Evolutionary conservation across 1,140 invertebrate species (phyloP), one percentile per base, ranked within the genome.

Genomic region (Arctopsyche grandis): DNA sequence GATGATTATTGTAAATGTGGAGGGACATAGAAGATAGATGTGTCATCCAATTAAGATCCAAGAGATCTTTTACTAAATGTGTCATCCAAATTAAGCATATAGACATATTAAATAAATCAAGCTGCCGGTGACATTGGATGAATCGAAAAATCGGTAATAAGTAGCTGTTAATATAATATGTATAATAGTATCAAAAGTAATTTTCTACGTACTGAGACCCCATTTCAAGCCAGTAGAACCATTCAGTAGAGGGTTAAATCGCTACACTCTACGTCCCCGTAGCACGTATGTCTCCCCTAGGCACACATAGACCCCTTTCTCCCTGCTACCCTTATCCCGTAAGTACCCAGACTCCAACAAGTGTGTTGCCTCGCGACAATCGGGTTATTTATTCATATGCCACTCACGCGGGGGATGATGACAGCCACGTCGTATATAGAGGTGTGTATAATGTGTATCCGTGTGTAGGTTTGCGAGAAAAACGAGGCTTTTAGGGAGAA

Each of bases 351-450:
- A 76, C 46, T 79, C 77, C 77, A 43, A 78, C 77, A 79, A 79
- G 78, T 81, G 69, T 81, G 79, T 69, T 52, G 74, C 71, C 76
- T 60, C 52, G 74, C 77, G 77, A 81, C 80, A 81, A 81, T 74
- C 80, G 74, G 75, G 75, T 81, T 81, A 81, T 79, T 81, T 81
- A 81, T 81, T 81, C 80, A 81, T 81, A 79, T 79, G 78, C 78
- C 63, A 66, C 24, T 58, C 70, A 56, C 44, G 77, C 5, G 43
- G 38, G 71, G 70, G 60, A 63, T 52, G 80, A 52, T 29, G 29
- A 74, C 63, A 52, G 12, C 48, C 44, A 7, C 44, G 44, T 7
- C 44, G 44, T 52, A 16, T 52, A 52, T 16, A 52, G 12, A 46
- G 10, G 16, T 52, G 10, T 52, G 12, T 12, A 12, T 46, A 52